Conservation (phyloP, 2,113 vertebrate species). For the Vombatus ursinus region DNA sequence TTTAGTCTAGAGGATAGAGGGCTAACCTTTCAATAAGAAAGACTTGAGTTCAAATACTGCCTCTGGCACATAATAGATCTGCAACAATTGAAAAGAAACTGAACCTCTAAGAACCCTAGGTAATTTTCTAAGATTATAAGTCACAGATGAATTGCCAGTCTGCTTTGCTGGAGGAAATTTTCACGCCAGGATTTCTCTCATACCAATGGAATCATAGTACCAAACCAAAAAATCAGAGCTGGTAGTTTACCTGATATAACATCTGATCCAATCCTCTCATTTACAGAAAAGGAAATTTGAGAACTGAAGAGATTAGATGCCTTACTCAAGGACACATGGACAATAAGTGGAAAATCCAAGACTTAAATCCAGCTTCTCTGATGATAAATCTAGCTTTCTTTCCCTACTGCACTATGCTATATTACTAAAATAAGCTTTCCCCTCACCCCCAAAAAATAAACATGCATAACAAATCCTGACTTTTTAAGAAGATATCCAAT, state of each 20-base stretch:
- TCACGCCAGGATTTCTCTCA: background rate
- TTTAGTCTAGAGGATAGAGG: background rate
- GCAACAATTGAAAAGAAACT: background rate
- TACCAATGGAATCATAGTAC: background rate
- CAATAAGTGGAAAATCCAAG: background rate
- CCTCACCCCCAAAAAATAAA: background rate
- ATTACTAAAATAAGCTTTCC: background rate
- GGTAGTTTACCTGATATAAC: background rate
- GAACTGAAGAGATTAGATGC: background rate
- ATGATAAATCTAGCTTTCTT: background rate
- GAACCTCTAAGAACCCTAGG: background rate
- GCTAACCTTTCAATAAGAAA: background rate
- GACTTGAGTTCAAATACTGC: background rate
- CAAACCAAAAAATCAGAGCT: background rate
- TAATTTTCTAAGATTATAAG: background rate
- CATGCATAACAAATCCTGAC: accelerated
- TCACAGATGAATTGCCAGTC: background rate
- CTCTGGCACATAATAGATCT: background rate
- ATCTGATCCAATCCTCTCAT: background rate
- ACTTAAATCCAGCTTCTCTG: background rate
- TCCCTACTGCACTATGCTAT: background rate
- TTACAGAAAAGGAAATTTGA: background rate
- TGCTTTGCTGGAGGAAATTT: background rate
- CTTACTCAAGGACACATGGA: background rate
- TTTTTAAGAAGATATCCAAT: accelerated